Evolutionary conservation across 2,888 invertebrate species (phyloP).

Genomic region (Hoplodrina blanda): DNA sequence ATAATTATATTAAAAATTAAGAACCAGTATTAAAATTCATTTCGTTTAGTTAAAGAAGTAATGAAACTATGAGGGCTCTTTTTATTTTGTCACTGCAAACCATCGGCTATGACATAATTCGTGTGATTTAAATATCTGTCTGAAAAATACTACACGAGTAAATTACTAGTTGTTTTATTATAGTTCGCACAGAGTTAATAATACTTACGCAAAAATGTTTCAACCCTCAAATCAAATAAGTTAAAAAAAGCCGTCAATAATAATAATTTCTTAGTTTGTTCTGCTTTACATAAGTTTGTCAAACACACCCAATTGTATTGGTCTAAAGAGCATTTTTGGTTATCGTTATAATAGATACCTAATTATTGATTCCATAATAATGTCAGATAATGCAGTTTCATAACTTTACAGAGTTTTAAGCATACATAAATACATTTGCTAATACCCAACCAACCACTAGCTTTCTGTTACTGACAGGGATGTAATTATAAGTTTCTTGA

Average conservation of each 20-base stretch:
- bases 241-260: background rate
- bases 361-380: background rate
- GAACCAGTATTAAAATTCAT: background rate
- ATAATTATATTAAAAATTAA: conserved; percentile 3
- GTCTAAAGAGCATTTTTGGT: background rate
- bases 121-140: background rate
- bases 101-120: background rate
- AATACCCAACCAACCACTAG: conserved; percentile 5
- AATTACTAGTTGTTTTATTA: background rate
- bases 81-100: background rate
- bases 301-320: background rate
- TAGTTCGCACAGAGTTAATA: background rate
- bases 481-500: conserved; percentile 16
- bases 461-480: background rate
- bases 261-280: background rate
- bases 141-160: background rate
- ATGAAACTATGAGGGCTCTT: background rate
- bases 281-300: background rate
- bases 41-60: background rate
- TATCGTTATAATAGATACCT: background rate
- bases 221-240: background rate
- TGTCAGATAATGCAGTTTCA: background rate
- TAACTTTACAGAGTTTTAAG: conserved; percentile 1
- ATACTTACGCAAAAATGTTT: background rate
- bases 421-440: conserved; percentile 6